Percentiles rank a stretch among this genome's conserved stretches.
Evolutionary conservation across 2,797 vertebrate species (phyloP).

Genomic region (Staurois parvus): DNA sequence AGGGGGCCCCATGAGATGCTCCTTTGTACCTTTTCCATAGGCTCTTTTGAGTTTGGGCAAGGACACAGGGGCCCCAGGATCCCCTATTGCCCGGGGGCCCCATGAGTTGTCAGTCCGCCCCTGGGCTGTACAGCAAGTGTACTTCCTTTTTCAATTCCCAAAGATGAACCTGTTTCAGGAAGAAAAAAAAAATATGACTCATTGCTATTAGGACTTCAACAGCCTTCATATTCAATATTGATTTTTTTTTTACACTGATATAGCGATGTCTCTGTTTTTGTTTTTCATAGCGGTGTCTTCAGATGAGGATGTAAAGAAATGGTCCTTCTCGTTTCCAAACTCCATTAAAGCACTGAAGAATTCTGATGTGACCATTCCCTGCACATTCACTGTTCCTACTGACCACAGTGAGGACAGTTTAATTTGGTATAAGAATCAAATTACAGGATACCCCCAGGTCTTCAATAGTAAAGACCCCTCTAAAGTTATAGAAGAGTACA

Average conservation of each 20-base stretch:
- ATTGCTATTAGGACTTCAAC: too few species aligned
- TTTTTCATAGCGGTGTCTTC: slow-evolving; percentile 1
- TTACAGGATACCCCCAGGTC: not conserved
- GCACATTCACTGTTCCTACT: not conserved
- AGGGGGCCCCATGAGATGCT: too few species aligned
- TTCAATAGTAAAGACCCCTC: not conserved
- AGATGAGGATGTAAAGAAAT: not conserved
- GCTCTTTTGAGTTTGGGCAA: too few species aligned
- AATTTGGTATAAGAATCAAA: slow-evolving; percentile 20
- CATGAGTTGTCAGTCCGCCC: too few species aligned
- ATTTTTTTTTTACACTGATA: not conserved
- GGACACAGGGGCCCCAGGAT: too few species aligned
- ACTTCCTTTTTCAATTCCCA: too few species aligned
- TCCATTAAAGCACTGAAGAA: slow-evolving; percentile 2
- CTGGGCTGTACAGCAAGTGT: too few species aligned
- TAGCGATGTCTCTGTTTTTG: not conserved
- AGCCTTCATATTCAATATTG: too few species aligned
- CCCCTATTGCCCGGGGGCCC: too few species aligned
- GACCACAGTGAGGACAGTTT: not conserved
- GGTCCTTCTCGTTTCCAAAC: slow-evolving; percentile 23
- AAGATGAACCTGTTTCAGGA: too few species aligned
- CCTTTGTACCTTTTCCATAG: too few species aligned
- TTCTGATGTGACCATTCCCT: slow-evolving; percentile 33
- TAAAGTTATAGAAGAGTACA: not conserved
- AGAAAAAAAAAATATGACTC: too few species aligned